phyloP scores from a whole-genome alignment of 2,888 invertebrate species.

The Cyaniris semiargus region DNA sequence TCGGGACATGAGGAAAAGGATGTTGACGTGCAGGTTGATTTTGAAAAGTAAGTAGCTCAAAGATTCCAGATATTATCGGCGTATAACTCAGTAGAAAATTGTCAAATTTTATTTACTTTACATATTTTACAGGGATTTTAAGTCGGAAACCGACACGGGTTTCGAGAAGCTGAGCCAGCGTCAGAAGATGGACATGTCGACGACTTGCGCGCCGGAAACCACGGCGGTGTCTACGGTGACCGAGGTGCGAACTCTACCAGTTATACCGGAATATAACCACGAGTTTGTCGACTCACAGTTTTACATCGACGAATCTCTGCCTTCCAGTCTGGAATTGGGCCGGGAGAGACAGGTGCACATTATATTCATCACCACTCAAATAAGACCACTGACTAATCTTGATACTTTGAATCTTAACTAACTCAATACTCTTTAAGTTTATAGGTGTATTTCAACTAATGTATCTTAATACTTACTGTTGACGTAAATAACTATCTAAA shows the following conservation, averaged over 20 bases:
- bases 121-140: slow-evolving; percentile 82
- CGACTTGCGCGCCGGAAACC: slow-evolving; percentile 69
- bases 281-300: slow-evolving; percentile 91
- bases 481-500: no score
- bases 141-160: slow-evolving; percentile 90
- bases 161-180: slow-evolving; percentile 88
- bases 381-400: slow-evolving; percentile 37
- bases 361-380: slow-evolving; percentile 42
- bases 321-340: slow-evolving; percentile 89
- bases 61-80: no score
- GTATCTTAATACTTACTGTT: no score
- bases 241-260: slow-evolving; percentile 76
- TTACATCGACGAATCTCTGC: slow-evolving; percentile 94
- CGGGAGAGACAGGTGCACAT: slow-evolving; percentile 75
- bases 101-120: no score
- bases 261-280: slow-evolving; percentile 55
- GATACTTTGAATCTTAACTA: background rate
- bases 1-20: slow-evolving; percentile 61
- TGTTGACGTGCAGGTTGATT: slow-evolving; percentile 67
- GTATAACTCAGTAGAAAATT: no score
- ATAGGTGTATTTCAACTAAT: no score
- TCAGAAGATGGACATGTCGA: slow-evolving; percentile 64
- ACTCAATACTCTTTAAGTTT: no score
- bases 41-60: slow-evolving; percentile 63
- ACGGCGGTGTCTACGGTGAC: slow-evolving; percentile 79